Conservation (phyloP, 2,113 vertebrate genomes). For the Pituophis catenifer region DNA sequence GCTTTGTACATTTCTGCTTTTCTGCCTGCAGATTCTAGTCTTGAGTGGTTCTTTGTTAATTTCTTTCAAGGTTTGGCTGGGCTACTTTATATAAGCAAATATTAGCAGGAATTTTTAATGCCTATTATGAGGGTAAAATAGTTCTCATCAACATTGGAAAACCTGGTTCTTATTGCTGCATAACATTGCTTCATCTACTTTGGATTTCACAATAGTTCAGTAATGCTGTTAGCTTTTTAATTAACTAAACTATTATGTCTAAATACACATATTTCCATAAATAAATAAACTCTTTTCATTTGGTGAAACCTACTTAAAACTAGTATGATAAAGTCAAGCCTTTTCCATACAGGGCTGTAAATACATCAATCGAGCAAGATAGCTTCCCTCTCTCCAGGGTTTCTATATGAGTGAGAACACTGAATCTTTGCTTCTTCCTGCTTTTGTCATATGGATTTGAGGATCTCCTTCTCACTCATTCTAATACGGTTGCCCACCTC, state of each 20-base stretch:
- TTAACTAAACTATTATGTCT: neutral
- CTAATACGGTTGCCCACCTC: neutral
- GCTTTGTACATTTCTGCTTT: conserved; percentile 8
- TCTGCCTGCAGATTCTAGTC: neutral
- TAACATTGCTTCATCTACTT: neutral
- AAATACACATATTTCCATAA: neutral
- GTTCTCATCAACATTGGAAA: neutral
- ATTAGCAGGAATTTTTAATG: neutral
- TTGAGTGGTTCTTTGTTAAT: neutral
- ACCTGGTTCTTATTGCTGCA: neutral
- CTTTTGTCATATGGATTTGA: neutral
- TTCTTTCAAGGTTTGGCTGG: neutral
- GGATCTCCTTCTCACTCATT: neutral
- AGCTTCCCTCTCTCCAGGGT: neutral
- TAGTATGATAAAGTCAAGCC: neutral
- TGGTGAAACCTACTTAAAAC: neutral
- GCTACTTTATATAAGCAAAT: conserved; percentile 7
- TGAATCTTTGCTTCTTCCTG: neutral
- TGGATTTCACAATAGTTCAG: neutral
- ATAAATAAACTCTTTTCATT: neutral
- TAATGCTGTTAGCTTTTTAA: neutral
- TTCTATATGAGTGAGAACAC: neutral
- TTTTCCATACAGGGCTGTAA: neutral
- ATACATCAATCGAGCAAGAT: neutral
- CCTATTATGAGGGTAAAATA: neutral